Conservation (phyloP, 2,797 vertebrate species). For the Buceros bicornis region DNA sequence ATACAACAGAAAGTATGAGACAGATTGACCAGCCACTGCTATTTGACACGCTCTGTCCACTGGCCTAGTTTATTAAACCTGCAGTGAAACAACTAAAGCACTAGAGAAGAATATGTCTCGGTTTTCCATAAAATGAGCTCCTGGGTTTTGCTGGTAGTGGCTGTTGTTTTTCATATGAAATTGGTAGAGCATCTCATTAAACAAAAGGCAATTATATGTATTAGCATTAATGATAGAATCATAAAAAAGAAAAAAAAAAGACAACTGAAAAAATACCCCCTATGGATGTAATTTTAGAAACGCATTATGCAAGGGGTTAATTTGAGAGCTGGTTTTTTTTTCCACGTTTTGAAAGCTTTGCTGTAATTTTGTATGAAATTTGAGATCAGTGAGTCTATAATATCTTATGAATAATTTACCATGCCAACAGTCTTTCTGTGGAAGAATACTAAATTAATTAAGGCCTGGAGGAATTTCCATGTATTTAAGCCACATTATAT, state of each 20-base stretch:
- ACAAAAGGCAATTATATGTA: conserved; percentile 60
- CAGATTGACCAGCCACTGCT: background rate
- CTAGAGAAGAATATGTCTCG: background rate
- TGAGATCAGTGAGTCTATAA: conserved; percentile 78
- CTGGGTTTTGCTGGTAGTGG: conserved; percentile 9
- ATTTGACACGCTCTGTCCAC: background rate
- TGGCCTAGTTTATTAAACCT: conserved; percentile 6
- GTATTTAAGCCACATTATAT: conserved; percentile 78
- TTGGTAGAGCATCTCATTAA: conserved; percentile 32
- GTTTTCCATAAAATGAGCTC: conserved; percentile 11
- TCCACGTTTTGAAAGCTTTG: conserved; percentile 66
- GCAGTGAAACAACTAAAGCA: background rate
- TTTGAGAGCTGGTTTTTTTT: conserved; percentile 36
- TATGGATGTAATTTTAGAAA: conserved; percentile 64
- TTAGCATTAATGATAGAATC: conserved; percentile 55
- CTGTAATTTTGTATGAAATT: conserved; percentile 79
- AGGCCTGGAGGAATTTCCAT: conserved; percentile 80
- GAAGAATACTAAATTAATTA: conserved; percentile 82
- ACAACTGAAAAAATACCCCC: background rate
- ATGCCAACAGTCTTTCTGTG: conserved; percentile 77
- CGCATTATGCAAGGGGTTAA: conserved; percentile 67
- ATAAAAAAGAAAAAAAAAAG: background rate
- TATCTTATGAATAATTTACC: conserved; percentile 83
- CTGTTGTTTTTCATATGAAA: conserved; percentile 35
- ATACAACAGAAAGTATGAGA: background rate